Base-by-base conservation (phyloP, 2,888 invertebrate species). In the Meliscaeva auricollis region DNA sequence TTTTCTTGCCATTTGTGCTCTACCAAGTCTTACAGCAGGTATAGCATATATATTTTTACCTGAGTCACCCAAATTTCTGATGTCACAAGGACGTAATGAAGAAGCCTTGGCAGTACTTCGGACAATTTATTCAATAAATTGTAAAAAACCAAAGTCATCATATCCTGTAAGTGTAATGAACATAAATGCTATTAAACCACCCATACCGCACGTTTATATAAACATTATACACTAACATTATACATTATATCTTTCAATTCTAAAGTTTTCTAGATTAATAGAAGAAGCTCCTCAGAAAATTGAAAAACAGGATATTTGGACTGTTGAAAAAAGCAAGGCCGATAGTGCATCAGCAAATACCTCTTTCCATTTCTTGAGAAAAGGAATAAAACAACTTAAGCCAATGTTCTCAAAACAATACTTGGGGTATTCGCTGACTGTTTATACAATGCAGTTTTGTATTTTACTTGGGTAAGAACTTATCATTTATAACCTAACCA, bases 351-450 rank as follows among this genome's bases (percentile, higher is more conserved):
- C 62, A 73, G 20, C 32, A 1, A 80, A 73, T 15, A 88, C 87
- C 8, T 77, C 89, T 13, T 17, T 87, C 0, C 87, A 90, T 64
- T 89, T 90, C 15, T 66, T 95, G 17, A 92, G 93, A 7, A 93
- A 94, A 2, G 96, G 95, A 0, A 92, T 93, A 80, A 90, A 92
- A 0, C 96, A 96, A 90, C 92, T 96, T 81, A 93, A 93, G 44
- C 95, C 95, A 0, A 92, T 96, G 88, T 95, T 96, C 90, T 92
- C 90, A 17, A 93, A 94, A 1, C 96, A 96, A 0, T 93, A 95
- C 88, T 88, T 94, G 3, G 90, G 92, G 0, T 94, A 95, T 90
- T 93, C 96, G 0, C 54, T 94, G 11, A 93, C 95, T 13, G 94
- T 95, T 66, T 95, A 95, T 85, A 89, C 93, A 1, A 94, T 96